Conservation (phyloP, 2,113 vertebrate genomes). For the Phaethornis superciliosus region DNA sequence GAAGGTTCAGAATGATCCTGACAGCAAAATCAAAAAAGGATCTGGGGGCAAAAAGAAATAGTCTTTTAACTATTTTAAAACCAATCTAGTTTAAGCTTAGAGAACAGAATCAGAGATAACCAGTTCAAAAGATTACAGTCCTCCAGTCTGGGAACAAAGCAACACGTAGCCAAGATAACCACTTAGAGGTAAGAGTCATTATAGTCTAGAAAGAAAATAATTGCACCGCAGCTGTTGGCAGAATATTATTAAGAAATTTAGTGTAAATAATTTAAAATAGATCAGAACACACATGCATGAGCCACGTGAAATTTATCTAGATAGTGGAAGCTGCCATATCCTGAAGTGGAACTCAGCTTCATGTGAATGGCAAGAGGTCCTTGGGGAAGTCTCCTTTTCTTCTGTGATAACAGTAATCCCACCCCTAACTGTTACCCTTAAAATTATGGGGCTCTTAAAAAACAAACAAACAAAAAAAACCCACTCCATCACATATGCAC, state of each 20-base stretch:
- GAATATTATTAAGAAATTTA: not conserved
- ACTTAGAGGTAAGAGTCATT: not conserved
- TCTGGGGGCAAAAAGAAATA: not conserved
- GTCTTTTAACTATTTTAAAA: not conserved
- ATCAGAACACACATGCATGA: not conserved
- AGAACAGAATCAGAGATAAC: not conserved
- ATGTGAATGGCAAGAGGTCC: not conserved
- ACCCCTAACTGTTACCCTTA: not conserved
- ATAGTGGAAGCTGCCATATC: not conserved
- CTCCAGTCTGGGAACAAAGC: not conserved
- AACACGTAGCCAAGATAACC: not conserved
- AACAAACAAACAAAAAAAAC: not conserved
- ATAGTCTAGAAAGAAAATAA: not conserved
- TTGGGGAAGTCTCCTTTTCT: not conserved
- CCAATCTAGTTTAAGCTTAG: not conserved
- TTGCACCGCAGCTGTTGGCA: not conserved
- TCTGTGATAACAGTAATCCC: not conserved
- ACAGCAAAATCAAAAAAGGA: not conserved
- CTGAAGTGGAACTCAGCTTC: not conserved
- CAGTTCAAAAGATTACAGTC: not conserved
- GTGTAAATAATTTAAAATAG: not conserved
- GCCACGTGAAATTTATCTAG: not conserved
- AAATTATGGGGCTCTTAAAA: not conserved
- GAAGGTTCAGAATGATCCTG: not conserved
- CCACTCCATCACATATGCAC: not conserved